Conservation (phyloP, 2,113 vertebrate species). For the Corynorhinus townsendii region DNA sequence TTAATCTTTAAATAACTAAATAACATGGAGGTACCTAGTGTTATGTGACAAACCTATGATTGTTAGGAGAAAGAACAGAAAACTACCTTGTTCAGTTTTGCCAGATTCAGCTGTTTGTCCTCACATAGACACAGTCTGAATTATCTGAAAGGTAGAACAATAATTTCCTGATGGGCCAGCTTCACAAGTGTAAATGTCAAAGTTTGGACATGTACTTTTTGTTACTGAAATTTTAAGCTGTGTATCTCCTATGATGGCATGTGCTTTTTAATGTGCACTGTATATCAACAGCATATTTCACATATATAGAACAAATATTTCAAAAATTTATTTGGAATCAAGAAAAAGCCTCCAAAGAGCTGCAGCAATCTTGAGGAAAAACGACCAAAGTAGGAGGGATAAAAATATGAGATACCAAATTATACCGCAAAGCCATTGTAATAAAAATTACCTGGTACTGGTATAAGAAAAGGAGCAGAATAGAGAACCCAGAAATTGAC, state of each 20-base stretch:
- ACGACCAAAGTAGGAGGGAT: too few relatives aligned
- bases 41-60: neutral
- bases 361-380: too few relatives aligned
- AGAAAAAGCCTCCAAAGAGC: too few relatives aligned
- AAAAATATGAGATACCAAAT: too few relatives aligned
- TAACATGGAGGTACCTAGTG: neutral
- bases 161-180: neutral
- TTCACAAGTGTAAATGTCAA: neutral
- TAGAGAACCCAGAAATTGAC: too few relatives aligned
- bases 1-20: neutral
- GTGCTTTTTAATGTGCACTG: neutral
- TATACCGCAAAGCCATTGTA: too few relatives aligned
- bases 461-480: too few relatives aligned
- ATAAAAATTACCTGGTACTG: too few relatives aligned
- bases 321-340: too few relatives aligned
- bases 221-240: neutral
- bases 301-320: too few relatives aligned
- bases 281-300: too few relatives aligned
- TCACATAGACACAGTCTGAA: neutral
- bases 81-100: neutral
- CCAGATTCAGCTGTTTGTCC: neutral
- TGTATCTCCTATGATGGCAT: neutral
- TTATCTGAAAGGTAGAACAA: neutral
- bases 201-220: neutral
- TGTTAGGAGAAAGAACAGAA: neutral